Percentiles rank a stretch among this genome's conserved stretches.
Conservation (phyloP, 1,140 invertebrate species). For the Rhyacophila brunnea region DNA sequence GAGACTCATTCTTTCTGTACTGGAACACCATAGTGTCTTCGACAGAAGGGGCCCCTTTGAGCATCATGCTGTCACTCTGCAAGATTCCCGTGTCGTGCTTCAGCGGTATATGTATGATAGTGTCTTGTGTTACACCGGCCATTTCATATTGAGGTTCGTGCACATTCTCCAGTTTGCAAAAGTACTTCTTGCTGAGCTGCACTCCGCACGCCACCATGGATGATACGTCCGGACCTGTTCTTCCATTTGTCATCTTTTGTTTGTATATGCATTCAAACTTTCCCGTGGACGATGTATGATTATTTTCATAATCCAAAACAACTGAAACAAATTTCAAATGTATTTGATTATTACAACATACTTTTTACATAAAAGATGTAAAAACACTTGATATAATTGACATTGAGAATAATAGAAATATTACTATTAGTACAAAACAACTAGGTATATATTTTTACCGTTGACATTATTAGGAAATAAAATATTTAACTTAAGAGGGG, state of each 20-base stretch:
- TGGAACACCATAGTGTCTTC: neutral
- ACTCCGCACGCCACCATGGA: slow-evolving; percentile 6
- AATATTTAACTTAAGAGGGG: too few relatives aligned
- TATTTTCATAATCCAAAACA: slow-evolving; percentile 56
- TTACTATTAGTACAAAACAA: too few relatives aligned
- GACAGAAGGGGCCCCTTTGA: neutral
- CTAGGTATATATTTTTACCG: too few relatives aligned
- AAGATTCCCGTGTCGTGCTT: neutral
- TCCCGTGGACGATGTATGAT: slow-evolving; percentile 54
- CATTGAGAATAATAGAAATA: too few relatives aligned
- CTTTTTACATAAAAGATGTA: too few relatives aligned
- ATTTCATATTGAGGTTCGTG: neutral
- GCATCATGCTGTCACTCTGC: neutral
- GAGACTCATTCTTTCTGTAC: neutral
- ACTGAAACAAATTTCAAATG: slow-evolving; percentile 44
- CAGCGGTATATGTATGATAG: neutral
- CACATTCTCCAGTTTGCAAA: neutral
- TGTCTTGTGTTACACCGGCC: neutral
- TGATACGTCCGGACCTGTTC: slow-evolving; percentile 32
- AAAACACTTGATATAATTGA: too few relatives aligned
- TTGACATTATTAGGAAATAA: too few relatives aligned
- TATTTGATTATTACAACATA: neutral
- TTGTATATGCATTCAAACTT: slow-evolving; percentile 56
- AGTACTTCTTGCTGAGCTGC: neutral
- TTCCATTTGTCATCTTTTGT: slow-evolving; percentile 42